Conservation (phyloP, 2,113 vertebrate species). For the Microtus montanus region DNA sequence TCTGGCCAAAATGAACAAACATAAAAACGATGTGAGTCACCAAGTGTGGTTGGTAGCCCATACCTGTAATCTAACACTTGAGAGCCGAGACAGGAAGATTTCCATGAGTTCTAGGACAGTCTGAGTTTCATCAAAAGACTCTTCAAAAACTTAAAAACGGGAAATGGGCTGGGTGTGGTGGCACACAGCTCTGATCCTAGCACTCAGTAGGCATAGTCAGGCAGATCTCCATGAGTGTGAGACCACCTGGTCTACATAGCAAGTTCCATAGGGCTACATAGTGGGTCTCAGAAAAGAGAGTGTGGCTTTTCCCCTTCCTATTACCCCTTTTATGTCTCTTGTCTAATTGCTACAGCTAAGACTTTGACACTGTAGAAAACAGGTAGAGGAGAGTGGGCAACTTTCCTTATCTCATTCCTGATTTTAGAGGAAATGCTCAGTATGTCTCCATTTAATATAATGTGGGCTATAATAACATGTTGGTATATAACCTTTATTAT, state of each 20-base stretch:
- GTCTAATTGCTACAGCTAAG: not conserved
- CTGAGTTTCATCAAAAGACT: not conserved
- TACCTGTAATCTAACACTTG: not conserved
- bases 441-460: not conserved
- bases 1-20: not conserved
- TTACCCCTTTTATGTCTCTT: not conserved
- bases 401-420: not conserved
- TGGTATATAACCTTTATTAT: not conserved
- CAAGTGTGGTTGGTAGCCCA: not conserved
- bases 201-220: not conserved
- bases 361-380: not conserved
- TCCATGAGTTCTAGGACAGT: not conserved
- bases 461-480: not conserved
- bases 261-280: not conserved
- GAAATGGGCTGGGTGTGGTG: not conserved
- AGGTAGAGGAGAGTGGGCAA: not conserved
- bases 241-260: not conserved
- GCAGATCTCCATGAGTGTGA: not conserved
- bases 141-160: not conserved
- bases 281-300: not conserved
- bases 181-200: not conserved
- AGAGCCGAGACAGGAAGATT: not conserved
- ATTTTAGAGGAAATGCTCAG: not conserved
- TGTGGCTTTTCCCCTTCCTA: not conserved
- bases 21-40: not conserved